Conservation (phyloP, 2,797 vertebrate species). For the Chelonia mydas region DNA sequence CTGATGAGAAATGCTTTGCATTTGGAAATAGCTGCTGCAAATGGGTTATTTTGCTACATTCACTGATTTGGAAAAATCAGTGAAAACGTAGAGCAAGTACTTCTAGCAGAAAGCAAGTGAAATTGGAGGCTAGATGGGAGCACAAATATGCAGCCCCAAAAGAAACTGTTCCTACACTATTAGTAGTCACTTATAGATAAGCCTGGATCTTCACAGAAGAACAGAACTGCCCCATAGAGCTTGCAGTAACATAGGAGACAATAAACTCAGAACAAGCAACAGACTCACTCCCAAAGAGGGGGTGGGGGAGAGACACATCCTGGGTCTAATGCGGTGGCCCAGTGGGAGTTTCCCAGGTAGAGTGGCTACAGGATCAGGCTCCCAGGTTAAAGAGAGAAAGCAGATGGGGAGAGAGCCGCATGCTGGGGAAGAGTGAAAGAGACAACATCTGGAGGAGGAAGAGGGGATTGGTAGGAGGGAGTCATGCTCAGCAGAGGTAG, state of each 20-base stretch:
- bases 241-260: neutral
- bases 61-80: neutral
- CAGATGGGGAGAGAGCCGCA: neutral
- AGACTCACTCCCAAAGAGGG: neutral
- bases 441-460: neutral
- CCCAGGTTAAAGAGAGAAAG: neutral
- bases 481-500: neutral
- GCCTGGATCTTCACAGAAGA: neutral
- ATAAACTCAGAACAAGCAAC: neutral
- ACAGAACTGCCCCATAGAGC: neutral
- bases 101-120: neutral
- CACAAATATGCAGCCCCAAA: neutral
- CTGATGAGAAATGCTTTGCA: neutral
- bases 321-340: neutral
- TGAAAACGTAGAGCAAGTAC: neutral
- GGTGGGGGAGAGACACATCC: neutral
- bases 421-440: neutral
- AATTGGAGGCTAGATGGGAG: neutral
- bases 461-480: neutral
- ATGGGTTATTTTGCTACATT: neutral
- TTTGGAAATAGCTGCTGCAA: neutral
- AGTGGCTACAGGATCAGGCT: neutral
- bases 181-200: neutral
- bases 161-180: neutral
- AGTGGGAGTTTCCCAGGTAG: neutral